Evolutionary conservation across 2,797 vertebrate species (phyloP).

Genomic region (Platalea minor): DNA sequence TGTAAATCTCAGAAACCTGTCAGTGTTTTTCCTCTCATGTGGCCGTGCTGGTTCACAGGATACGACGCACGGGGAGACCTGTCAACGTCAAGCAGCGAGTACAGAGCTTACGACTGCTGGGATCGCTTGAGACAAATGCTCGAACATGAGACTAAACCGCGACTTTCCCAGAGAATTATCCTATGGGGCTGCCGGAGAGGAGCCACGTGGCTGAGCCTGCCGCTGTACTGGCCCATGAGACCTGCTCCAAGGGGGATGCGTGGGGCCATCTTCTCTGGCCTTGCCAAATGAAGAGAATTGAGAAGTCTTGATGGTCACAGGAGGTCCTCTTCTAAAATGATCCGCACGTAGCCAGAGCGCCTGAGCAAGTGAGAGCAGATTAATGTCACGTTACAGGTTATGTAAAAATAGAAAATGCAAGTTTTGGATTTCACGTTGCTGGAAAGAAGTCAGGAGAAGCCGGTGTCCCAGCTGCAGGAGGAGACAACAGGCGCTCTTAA

Average conservation of each 20-base stretch:
- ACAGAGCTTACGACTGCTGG: not conserved
- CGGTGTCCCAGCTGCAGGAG: not conserved
- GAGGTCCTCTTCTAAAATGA: not conserved
- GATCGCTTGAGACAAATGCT: not conserved
- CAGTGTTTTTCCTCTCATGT: slow-evolving; percentile 41
- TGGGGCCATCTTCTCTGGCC: not conserved
- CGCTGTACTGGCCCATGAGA: not conserved
- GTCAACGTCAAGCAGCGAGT: not conserved
- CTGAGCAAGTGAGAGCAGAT: not conserved
- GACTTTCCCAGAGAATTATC: not conserved
- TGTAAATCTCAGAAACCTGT: slow-evolving; percentile 52
- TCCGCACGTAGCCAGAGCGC: not conserved
- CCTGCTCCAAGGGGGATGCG: fast-evolving
- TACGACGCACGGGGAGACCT: not conserved
- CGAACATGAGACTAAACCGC: not conserved
- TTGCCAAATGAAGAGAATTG: not conserved
- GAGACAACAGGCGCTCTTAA: not conserved
- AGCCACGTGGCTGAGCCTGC: not conserved
- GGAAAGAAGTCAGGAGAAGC: not conserved
- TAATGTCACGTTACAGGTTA: not conserved
- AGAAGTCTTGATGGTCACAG: not conserved
- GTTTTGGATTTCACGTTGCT: not conserved
- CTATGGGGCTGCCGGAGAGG: not conserved
- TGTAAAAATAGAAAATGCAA: not conserved
- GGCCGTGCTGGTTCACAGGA: not conserved